Evolutionary conservation across 2,113 vertebrate genomes (phyloP).

Genomic region (Anas platyrhynchos): DNA sequence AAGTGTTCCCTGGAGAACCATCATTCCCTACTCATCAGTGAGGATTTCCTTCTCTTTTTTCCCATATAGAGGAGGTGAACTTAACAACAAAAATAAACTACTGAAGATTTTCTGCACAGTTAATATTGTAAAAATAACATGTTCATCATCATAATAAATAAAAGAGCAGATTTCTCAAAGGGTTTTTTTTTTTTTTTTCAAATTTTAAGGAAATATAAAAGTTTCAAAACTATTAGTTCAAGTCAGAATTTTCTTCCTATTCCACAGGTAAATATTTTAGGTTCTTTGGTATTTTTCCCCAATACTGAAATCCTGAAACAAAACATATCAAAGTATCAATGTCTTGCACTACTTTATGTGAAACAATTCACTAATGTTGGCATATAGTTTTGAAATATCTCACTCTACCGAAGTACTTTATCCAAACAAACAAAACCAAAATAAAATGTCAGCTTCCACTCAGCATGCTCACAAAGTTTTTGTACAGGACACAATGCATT

Average conservation of each 20-base stretch:
- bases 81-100: neutral
- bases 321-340: neutral
- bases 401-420: neutral
- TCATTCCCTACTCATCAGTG: neutral
- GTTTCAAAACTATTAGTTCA: neutral
- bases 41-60: neutral
- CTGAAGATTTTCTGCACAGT: neutral
- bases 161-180: neutral
- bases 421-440: neutral
- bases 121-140: neutral
- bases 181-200: neutral
- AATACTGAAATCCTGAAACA: neutral
- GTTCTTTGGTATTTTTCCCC: neutral
- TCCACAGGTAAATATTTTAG: neutral
- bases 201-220: neutral
- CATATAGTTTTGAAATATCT: neutral
- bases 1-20: neutral
- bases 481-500: neutral
- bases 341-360: neutral
- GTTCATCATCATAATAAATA: neutral
- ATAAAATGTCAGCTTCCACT: neutral
- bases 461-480: neutral
- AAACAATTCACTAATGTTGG: neutral
- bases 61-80: neutral
- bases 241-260: neutral